Conservation (phyloP, 2,113 vertebrate species). For the Gobius niger region DNA sequence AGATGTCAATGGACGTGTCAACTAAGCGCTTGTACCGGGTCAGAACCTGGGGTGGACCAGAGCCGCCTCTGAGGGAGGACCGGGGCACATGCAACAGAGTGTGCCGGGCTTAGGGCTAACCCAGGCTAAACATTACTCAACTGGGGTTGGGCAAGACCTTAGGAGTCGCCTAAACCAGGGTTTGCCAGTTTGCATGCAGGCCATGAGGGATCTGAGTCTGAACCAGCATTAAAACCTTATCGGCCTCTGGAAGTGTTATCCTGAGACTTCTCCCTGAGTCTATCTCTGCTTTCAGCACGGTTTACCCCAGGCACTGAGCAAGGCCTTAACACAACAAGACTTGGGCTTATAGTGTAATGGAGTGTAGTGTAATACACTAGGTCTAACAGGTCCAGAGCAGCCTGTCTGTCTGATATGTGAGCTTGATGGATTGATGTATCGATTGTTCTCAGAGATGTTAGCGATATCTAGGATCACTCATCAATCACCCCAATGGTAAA, state of each 20-base stretch:
- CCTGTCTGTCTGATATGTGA: not conserved
- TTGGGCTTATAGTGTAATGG: no score
- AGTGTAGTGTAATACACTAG: not conserved
- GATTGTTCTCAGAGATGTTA: conserved; percentile 1
- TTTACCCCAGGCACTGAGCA: not conserved
- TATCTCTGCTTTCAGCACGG: not conserved
- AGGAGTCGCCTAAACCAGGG: not conserved
- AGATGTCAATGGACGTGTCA: not conserved
- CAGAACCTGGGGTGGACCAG: not conserved
- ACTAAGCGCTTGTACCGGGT: not conserved
- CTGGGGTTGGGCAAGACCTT: not conserved
- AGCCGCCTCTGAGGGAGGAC: conserved; percentile 1
- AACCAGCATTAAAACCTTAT: no score
- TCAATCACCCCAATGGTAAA: conserved; percentile 2
- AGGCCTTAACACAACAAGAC: not conserved
- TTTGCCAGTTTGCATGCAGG: not conserved
- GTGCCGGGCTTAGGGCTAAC: not conserved
- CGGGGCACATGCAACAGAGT: conserved; percentile 3
- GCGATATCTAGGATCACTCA: conserved; percentile 2
- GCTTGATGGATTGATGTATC: not conserved
- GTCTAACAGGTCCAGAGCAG: not conserved
- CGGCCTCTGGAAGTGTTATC: not conserved
- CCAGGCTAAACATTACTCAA: not conserved
- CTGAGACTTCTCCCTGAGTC: not conserved
- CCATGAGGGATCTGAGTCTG: not conserved